Evolutionary conservation across 2,797 vertebrate genomes (phyloP).

Genomic region (Tenualosa ilisha): DNA sequence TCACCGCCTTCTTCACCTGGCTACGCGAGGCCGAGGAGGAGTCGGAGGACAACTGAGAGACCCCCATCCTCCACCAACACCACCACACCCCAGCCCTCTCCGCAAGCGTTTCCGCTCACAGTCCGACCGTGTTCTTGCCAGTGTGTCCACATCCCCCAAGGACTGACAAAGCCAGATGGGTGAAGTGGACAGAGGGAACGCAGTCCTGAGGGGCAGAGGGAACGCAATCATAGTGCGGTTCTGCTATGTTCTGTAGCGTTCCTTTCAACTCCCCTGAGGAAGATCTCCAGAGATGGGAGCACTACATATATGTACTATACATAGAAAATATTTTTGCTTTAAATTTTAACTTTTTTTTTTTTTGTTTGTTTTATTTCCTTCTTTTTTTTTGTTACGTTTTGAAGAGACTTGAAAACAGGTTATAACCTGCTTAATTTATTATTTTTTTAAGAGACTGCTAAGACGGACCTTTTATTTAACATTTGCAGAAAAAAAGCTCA

Average conservation of each 20-base stretch:
- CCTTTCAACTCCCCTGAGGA: conserved; percentile 71
- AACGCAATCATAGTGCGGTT: conserved; percentile 25
- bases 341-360: conserved; percentile 82
- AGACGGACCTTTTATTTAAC: conserved; percentile 93
- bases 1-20: conserved; percentile 97
- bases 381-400: conserved; percentile 79
- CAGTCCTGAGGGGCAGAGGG: conserved; percentile 69
- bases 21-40: conserved; percentile 96
- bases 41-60: conserved; percentile 94
- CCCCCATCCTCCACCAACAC: conserved; percentile 67
- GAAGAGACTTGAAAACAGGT: conserved; percentile 88
- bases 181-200: neutral
- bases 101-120: neutral
- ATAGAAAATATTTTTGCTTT: conserved; percentile 99
- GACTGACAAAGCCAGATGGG: conserved; percentile 19
- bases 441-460: conserved; percentile 97
- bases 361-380: conserved; percentile 73
- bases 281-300: conserved; percentile 80
- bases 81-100: conserved; percentile 64
- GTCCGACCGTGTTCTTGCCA: neutral
- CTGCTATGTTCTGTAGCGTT: conserved; percentile 42
- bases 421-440: conserved; percentile 98
- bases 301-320: conserved; percentile 95
- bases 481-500: conserved; percentile 93
- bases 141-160: neutral